Evolutionary conservation across 2,797 vertebrate genomes (phyloP).

Genomic region (Notamacropus eugenii): DNA sequence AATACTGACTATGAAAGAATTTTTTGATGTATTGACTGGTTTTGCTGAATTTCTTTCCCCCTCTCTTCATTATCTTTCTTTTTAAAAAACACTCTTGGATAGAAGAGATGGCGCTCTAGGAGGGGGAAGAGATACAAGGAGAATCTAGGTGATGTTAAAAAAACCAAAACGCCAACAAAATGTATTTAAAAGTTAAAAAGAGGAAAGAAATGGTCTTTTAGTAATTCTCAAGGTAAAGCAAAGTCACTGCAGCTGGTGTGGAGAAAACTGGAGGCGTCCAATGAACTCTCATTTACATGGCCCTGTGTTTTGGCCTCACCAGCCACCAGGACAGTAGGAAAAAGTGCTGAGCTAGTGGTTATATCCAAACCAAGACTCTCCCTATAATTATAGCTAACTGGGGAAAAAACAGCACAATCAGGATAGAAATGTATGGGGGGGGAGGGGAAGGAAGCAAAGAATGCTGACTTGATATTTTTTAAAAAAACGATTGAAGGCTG

Average conservation of each 20-base stretch:
- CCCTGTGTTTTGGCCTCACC: constrained; percentile 46
- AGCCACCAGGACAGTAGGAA: constrained; percentile 58
- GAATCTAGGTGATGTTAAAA: background rate
- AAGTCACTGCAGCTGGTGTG: constrained; percentile 55
- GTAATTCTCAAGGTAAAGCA: constrained; percentile 39
- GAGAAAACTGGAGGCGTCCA: constrained; percentile 34
- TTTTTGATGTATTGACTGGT: background rate
- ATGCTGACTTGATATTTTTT: constrained; percentile 20
- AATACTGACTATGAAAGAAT: background rate
- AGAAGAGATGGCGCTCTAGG: background rate
- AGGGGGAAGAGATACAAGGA: background rate
- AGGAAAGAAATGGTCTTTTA: background rate
- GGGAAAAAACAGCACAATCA: constrained; percentile 58
- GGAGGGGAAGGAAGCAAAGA: constrained; percentile 1
- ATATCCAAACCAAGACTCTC: constrained; percentile 62
- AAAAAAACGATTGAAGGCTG: constrained; percentile 18
- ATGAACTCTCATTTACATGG: constrained; percentile 64
- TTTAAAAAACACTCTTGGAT: background rate
- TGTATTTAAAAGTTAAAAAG: background rate
- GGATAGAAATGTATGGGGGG: constrained; percentile 39
- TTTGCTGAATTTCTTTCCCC: background rate
- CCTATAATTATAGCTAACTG: constrained; percentile 71
- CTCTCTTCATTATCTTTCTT: background rate
- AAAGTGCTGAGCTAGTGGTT: constrained; percentile 72
- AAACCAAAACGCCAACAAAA: background rate